phyloP scores from a whole-genome alignment of 2,888 invertebrate species.

The Coelopa pilipes region DNA sequence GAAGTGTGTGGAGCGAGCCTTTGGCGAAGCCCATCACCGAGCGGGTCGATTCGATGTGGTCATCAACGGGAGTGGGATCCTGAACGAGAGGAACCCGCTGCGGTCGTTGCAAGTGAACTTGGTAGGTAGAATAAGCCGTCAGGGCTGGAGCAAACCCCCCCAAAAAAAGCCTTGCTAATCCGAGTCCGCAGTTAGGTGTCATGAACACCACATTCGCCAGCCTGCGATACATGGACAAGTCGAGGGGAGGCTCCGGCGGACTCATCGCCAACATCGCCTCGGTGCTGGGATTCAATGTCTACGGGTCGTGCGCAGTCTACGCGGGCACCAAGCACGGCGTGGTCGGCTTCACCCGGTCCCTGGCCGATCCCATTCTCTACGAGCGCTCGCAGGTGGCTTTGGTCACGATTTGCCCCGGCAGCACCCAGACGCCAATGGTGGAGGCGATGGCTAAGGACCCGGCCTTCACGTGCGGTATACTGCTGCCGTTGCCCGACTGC shows the following conservation, averaged over 20 bases:
- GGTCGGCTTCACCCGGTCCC: constrained; percentile 53
- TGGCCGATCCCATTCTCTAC: constrained; percentile 51
- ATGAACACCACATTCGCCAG: constrained; percentile 59
- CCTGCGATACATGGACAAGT: constrained; percentile 57
- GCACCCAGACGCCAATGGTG: constrained; percentile 52
- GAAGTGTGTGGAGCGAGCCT: constrained; percentile 41
- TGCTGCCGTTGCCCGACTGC: constrained; percentile 33
- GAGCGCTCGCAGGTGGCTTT: constrained; percentile 50
- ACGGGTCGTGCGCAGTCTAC: constrained; percentile 50
- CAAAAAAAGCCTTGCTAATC: not conserved
- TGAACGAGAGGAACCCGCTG: constrained; percentile 46
- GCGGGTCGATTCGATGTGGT: constrained; percentile 49
- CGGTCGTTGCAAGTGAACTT: constrained; percentile 61
- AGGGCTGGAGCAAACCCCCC: no score
- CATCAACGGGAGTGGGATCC: constrained; percentile 50
- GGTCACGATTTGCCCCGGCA: constrained; percentile 56
- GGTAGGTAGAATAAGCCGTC: no score
- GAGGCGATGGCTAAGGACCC: constrained; percentile 38
- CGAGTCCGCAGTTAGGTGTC: constrained; percentile 58
- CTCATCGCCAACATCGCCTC: constrained; percentile 59
- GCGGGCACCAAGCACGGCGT: constrained; percentile 57
- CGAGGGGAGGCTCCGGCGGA: constrained; percentile 57
- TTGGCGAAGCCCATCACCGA: constrained; percentile 41
- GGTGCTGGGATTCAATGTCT: constrained; percentile 42
- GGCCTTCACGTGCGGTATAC: constrained; percentile 41